Conservation (phyloP, 2,888 invertebrate genomes). For the Cremastobaeus sp. region DNA sequence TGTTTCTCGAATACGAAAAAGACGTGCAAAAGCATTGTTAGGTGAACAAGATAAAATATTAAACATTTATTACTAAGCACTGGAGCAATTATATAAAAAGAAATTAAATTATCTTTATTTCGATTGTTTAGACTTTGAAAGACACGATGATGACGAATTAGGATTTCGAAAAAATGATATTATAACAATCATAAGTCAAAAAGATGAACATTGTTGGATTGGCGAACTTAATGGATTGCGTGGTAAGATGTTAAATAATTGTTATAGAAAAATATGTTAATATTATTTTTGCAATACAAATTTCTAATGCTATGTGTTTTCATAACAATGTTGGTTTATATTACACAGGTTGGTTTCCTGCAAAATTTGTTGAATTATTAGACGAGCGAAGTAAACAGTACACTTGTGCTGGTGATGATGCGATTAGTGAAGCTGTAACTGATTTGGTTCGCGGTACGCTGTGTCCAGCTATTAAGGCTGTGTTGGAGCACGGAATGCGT, state of each 20-base stretch:
- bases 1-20: constrained; percentile 90
- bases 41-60: constrained; percentile 75
- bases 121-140: constrained; percentile 88
- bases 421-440: constrained; percentile 96
- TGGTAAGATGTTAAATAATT: constrained; percentile 77
- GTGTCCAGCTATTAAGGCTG: constrained; percentile 95
- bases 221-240: constrained; percentile 96
- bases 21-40: constrained; percentile 95
- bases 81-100: too few species aligned
- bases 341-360: constrained; percentile 94
- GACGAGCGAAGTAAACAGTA: constrained; percentile 97
- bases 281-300: constrained; percentile 49
- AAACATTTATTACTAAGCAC: not conserved
- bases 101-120: not conserved
- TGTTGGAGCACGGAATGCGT: constrained; percentile 96
- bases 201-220: constrained; percentile 99
- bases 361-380: constrained; percentile 95
- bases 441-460: constrained; percentile 96
- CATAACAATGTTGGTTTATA: too few species aligned
- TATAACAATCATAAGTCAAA: constrained; percentile 97
- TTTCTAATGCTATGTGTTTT: too few species aligned
- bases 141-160: constrained; percentile 98
- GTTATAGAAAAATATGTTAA: not conserved
- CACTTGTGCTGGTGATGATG: constrained; percentile 96
- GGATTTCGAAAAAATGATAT: constrained; percentile 99